Conservation (phyloP, 2,888 invertebrate genomes). For the Liopterus haemorrhoidalis region DNA sequence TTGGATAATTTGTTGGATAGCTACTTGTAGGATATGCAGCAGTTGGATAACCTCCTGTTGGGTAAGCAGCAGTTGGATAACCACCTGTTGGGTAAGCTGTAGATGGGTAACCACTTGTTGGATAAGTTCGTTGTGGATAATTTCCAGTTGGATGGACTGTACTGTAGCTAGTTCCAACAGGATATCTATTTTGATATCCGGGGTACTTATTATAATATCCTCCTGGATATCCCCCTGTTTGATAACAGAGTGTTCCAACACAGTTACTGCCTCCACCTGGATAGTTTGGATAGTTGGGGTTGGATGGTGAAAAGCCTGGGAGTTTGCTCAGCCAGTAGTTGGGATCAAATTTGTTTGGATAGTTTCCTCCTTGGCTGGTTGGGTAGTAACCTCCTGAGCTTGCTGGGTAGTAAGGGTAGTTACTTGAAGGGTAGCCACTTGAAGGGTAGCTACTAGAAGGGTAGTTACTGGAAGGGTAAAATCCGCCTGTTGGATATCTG, state of each 20-base stretch:
- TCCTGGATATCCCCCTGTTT: conserved; percentile 5
- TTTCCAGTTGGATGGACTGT: neutral
- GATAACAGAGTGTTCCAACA: neutral
- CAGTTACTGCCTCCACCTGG: neutral
- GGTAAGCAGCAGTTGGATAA: conserved; percentile 2
- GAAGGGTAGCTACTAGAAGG: too few species aligned
- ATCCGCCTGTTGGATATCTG: too few species aligned
- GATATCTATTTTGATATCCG: neutral
- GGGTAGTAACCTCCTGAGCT: too few species aligned
- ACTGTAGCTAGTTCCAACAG: neutral
- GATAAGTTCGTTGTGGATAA: conserved; percentile 1
- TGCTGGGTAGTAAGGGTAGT: too few species aligned
- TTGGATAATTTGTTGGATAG: neutral
- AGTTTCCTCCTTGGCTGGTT: conserved; percentile 9
- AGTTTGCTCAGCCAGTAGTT: conserved; percentile 16
- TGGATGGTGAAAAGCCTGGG: conserved; percentile 8
- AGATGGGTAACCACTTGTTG: neutral
- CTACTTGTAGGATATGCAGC: conserved; percentile 1
- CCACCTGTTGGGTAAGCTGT: conserved; percentile 8
- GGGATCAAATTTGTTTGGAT: conserved; percentile 17
- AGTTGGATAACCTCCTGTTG: conserved; percentile 2
- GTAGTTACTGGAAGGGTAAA: too few species aligned
- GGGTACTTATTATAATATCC: conserved; percentile 3
- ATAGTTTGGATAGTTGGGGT: neutral
- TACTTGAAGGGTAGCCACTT: too few species aligned